These are phyloP conservation scores for Meloidogyne exigua DNA, from an alignment of 1,140 invertebrate genomes.

Conservation along the genomic window DNA sequence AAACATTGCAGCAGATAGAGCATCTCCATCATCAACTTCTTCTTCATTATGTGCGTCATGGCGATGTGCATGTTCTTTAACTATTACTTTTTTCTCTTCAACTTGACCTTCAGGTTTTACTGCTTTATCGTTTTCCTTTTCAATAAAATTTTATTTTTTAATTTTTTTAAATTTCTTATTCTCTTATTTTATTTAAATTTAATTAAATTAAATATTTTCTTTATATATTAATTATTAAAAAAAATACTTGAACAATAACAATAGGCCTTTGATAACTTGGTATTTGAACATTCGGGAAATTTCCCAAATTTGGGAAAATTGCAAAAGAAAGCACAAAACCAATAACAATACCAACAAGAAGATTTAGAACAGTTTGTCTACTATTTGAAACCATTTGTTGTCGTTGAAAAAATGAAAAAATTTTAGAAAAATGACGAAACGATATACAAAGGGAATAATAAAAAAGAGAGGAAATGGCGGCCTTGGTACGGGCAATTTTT, in stretches of 20 bases:
- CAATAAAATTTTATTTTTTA: neutral
- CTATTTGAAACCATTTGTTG: slow-evolving; percentile 29
- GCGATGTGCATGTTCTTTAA: slow-evolving; percentile 31
- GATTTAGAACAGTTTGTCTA: slow-evolving; percentile 38
- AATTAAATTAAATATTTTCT: neutral
- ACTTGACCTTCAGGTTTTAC: neutral
- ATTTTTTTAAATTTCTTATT: too few species aligned
- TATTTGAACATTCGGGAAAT: slow-evolving; percentile 19
- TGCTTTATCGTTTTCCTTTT: neutral
- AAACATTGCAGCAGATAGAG: slow-evolving; percentile 67
- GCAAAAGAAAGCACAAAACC: slow-evolving; percentile 46
- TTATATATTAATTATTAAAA: too few species aligned
- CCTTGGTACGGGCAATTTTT: neutral
- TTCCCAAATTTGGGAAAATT: slow-evolving; percentile 33
- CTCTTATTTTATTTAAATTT: slow-evolving; percentile 1
- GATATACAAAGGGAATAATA: neutral
- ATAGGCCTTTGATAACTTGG: slow-evolving; percentile 20
- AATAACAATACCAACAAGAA: slow-evolving; percentile 50
- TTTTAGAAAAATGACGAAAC: neutral
- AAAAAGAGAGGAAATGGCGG: neutral
- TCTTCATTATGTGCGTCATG: slow-evolving; percentile 70
- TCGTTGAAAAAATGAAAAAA: slow-evolving; percentile 1
- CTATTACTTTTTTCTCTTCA: neutral
- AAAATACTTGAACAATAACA: slow-evolving; percentile 23
- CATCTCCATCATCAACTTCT: slow-evolving; percentile 68